Evolutionary conservation across 1,140 invertebrate species (phyloP), one percentile per base, ranked within the genome.

Genomic region (Mesaphorura yosii): DNA sequence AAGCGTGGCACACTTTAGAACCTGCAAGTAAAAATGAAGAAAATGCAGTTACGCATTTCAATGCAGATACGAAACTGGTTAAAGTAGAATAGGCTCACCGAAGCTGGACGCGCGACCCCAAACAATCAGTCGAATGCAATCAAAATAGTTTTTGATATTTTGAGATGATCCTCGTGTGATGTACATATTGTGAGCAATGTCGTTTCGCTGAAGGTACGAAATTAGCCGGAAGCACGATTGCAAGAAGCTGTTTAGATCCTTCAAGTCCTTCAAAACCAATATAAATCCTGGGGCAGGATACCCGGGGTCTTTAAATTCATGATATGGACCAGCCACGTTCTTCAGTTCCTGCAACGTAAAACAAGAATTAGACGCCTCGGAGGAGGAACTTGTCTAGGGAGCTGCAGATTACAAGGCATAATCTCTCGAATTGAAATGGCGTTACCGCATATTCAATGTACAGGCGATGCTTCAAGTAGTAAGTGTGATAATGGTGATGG

Each of bases 401-500:
- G 23, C n/a, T 10, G 7, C 40, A 42, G 17, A 10, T 19, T 19
- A 42, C 10, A 6, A 19, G 17, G n/a, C 17, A 10, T 10, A 42
- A 19, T 42, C 17, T 19, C 17, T 17, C 23, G 22, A 17, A 7
- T 22, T 22, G 12, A 48, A 29, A 50, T 19, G 40, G 64, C 75
- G 73, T 74, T 71, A 83, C 80, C 58, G 74, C 72, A 61, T 64
- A 69, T 71, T 86, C 83, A 7, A 84, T 68, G 48, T 75, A 72
- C 57, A 86, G 73, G 42, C 69, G 67, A 34, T 76, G 65, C 27
- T 76, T 70, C 34, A 85, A 68, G 63, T 85, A 79, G 65, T 83
- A 83, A 1, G 80, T 64, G 70, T 88, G 85, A 65, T 78, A 80
- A 65, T 88, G 84, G 29, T 82, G 73, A 70, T 88, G 84, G 70